phyloP scores from a whole-genome alignment of 2,888 invertebrate genomes.

The Tineola bisselliella region DNA sequence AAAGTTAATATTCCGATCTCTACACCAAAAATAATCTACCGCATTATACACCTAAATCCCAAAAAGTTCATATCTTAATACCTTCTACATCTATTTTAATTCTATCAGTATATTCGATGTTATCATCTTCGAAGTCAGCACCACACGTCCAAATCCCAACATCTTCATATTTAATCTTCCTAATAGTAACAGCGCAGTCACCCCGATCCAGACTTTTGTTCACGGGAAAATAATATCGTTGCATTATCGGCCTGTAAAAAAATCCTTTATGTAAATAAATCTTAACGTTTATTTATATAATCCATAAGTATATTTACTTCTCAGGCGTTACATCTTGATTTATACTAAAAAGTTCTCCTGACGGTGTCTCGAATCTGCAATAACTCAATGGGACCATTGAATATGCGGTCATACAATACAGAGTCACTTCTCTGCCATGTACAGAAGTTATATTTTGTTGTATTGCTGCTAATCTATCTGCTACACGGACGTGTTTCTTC shows the following conservation, averaged over 20 bases:
- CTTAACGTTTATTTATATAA: background rate
- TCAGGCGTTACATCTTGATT: conserved; percentile 36
- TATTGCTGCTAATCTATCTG: conserved; percentile 36
- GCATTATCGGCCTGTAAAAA: conserved; percentile 40
- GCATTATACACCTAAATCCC: no score
- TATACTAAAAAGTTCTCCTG: conserved; percentile 51
- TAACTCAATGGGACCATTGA: conserved; percentile 44
- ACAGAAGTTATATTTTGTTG: conserved; percentile 32
- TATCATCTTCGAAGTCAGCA: conserved; percentile 42
- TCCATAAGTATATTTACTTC: conserved; percentile 33
- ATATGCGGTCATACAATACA: conserved; percentile 48
- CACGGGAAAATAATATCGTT: conserved; percentile 49
- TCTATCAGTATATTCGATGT: conserved; percentile 43
- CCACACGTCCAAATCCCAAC: conserved; percentile 59
- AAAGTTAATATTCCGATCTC: no score
- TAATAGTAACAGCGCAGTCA: conserved; percentile 60
- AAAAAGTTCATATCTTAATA: no score
- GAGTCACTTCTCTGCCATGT: conserved; percentile 36
- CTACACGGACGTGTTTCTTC: conserved; percentile 33
- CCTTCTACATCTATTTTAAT: conserved; percentile 47
- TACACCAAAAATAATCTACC: background rate
- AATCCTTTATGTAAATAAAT: conserved; percentile 10
- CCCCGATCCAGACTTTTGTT: conserved; percentile 52
- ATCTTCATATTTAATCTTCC: conserved; percentile 42
- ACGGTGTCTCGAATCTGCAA: conserved; percentile 60